Percentiles rank a stretch among this genome's conserved stretches.
These are phyloP conservation scores for Biston betularia DNA, from an alignment of 2,888 invertebrate genomes.

Conservation along the genomic window DNA sequence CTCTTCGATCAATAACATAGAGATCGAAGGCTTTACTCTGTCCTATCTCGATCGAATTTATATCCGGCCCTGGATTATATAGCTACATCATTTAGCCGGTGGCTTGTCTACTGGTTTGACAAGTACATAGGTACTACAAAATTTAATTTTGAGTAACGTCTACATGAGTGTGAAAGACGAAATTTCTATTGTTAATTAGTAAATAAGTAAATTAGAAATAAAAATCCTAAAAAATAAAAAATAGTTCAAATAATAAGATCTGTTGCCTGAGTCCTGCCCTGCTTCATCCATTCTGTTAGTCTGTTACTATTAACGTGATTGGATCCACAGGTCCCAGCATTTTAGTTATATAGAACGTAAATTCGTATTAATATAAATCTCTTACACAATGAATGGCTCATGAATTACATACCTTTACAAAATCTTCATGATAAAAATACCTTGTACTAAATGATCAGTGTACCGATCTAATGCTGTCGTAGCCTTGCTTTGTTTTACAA, in stretches of 20 bases:
- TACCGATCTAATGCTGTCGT: background rate
- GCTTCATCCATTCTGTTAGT: constrained; percentile 11
- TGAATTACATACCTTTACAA: background rate
- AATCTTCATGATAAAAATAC: background rate
- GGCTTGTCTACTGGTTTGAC: too few species aligned
- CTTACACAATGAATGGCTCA: constrained; percentile 1
- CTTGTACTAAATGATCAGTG: background rate
- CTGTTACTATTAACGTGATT: constrained; percentile 54
- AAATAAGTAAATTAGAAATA: background rate
- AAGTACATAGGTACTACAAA: too few species aligned
- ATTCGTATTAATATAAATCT: constrained; percentile 22
- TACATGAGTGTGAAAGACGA: too few species aligned
- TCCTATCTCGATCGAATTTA: too few species aligned
- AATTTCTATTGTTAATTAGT: background rate
- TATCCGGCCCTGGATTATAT: too few species aligned
- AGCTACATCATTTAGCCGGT: too few species aligned
- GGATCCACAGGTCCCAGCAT: constrained; percentile 34
- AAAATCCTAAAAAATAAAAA: too few species aligned
- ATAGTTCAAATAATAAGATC: background rate
- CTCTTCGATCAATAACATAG: too few species aligned
- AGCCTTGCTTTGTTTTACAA: too few species aligned
- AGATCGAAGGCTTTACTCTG: too few species aligned
- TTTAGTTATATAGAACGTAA: constrained; percentile 21
- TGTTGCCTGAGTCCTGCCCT: constrained; percentile 23
- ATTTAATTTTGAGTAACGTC: too few species aligned